phyloP scores from a whole-genome alignment of 2,888 invertebrate genomes.

The Eupeodes luniger region DNA sequence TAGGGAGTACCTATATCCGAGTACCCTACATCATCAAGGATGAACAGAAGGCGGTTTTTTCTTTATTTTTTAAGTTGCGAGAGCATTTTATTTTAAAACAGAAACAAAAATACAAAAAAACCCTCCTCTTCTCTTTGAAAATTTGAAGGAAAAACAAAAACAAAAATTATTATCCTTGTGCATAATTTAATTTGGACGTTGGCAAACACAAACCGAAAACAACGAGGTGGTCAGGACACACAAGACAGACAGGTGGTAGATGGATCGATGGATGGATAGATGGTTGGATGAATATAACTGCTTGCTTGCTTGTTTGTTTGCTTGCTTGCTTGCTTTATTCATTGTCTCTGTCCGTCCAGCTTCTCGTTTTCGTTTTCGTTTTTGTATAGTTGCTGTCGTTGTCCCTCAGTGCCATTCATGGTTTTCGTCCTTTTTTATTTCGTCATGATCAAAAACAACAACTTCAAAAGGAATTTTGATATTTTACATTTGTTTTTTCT shows the following conservation, averaged over 20 bases:
- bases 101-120: too few relatives aligned
- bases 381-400: too few relatives aligned
- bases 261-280: neutral
- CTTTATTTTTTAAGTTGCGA: neutral
- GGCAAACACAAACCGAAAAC: conserved; percentile 22
- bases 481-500: conserved; percentile 48
- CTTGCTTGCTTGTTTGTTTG: neutral
- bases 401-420: neutral
- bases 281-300: conserved; percentile 19
- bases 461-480: conserved; percentile 69
- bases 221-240: conserved; percentile 21
- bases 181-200: conserved; percentile 70
- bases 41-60: conserved; percentile 60
- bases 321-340: neutral
- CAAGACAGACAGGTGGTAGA: conserved; percentile 1
- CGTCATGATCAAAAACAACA: neutral
- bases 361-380: too few relatives aligned
- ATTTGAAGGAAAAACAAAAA: neutral
- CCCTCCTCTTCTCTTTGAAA: too few relatives aligned
- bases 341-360: too few relatives aligned
- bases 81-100: neutral
- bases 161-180: conserved; percentile 63
- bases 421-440: neutral
- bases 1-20: conserved; percentile 30
- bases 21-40: conserved; percentile 52